These are phyloP conservation scores for Microcebus jonahi DNA, from an alignment of 2,113 vertebrate genomes.

Conservation along the genomic window DNA sequence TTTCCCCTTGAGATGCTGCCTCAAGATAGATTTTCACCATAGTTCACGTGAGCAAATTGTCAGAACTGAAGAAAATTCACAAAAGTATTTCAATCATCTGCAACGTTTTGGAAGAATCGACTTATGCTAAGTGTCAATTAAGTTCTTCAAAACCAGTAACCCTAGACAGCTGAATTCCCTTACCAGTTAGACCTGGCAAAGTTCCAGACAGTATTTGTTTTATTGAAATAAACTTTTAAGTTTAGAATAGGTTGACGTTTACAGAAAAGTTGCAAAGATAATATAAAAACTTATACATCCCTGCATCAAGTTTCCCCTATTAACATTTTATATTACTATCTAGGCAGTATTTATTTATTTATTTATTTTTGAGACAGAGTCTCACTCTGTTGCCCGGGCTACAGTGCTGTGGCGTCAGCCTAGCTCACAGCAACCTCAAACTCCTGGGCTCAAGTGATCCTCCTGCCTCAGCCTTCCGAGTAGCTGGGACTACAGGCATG, in stretches of 20 bases:
- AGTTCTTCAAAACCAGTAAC: neutral
- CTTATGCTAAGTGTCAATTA: neutral
- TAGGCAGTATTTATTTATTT: neutral
- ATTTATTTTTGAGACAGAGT: too few species aligned
- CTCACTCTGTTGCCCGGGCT: too few species aligned
- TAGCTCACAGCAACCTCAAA: too few species aligned
- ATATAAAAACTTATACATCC: neutral
- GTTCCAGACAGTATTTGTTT: neutral
- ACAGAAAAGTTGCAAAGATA: neutral
- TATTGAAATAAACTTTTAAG: conserved; percentile 18
- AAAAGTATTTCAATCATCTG: neutral
- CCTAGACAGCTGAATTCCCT: neutral
- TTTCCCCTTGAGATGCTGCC: neutral
- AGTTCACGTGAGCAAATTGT: neutral
- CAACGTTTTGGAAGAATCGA: neutral
- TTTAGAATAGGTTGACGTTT: neutral
- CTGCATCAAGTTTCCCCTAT: neutral
- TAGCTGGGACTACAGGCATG: too few species aligned
- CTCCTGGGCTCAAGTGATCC: too few species aligned
- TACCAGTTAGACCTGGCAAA: neutral
- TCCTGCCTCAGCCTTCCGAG: too few species aligned
- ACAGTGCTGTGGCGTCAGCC: too few species aligned
- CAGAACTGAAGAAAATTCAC: neutral
- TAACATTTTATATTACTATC: neutral
- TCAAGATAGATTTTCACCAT: neutral